A percentile compares a stretch with the other conserved stretches of the same genome.
phyloP scores from a whole-genome alignment of 2,797 vertebrate species.

The Cryptoblepharus egeriae region DNA sequence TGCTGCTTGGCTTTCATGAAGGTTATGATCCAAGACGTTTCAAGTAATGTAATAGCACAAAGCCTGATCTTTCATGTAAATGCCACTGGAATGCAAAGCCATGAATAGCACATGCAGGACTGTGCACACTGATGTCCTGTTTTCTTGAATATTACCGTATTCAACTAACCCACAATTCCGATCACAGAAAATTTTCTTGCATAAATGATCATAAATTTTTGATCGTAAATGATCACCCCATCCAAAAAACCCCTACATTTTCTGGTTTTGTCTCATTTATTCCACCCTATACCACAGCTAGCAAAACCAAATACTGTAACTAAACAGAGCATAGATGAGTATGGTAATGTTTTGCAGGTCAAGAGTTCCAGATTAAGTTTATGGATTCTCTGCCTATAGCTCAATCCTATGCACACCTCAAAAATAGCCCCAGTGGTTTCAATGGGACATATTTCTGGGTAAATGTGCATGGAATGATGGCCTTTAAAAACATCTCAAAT shows the following conservation, averaged over 20 bases:
- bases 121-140: constrained; percentile 2
- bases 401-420: too few species aligned
- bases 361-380: too few species aligned
- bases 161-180: background rate
- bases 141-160: background rate
- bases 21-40: constrained; percentile 46
- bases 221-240: background rate
- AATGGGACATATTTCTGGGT: too few species aligned
- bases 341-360: background rate
- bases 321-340: background rate
- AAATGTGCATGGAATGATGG: too few species aligned
- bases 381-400: background rate
- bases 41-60: constrained; percentile 40
- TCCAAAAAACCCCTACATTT: background rate
- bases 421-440: too few species aligned
- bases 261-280: background rate
- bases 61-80: constrained; percentile 35
- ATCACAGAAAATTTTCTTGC: background rate
- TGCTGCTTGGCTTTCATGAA: constrained; percentile 36
- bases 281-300: background rate
- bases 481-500: background rate
- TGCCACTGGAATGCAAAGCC: constrained; percentile 2
- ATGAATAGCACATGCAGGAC: constrained; percentile 73
- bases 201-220: too few species aligned
- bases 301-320: background rate